phyloP scores from a whole-genome alignment of 2,113 vertebrate genomes.

The Paraplagusia blochii region DNA sequence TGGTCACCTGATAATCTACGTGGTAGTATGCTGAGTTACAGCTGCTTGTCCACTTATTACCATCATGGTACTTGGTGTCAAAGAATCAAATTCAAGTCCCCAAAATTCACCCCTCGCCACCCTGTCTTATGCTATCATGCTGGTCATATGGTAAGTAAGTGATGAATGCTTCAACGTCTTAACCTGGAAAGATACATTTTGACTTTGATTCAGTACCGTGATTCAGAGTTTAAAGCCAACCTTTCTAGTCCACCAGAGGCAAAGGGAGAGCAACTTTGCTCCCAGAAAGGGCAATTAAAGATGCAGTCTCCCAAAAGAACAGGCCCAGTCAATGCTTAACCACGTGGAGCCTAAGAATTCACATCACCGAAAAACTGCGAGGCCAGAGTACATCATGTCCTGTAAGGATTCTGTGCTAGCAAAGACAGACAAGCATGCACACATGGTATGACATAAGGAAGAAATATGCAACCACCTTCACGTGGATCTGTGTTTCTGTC shows the following conservation, averaged over 20 bases:
- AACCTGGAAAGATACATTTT: constrained; percentile 12
- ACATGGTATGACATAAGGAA: constrained; percentile 10
- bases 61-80: constrained; percentile 46
- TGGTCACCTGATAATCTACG: constrained; percentile 51
- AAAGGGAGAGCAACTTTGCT: constrained; percentile 35
- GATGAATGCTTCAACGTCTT: constrained; percentile 33
- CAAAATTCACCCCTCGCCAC: constrained; percentile 46
- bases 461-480: constrained; percentile 25
- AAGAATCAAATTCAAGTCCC: constrained; percentile 20
- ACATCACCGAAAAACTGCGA: too few relatives aligned
- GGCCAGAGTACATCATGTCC: too few relatives aligned
- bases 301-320: constrained; percentile 56
- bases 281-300: constrained; percentile 53
- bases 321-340: constrained; percentile 2
- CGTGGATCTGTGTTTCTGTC: too few relatives aligned
- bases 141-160: constrained; percentile 64
- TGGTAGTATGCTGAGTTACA: constrained; percentile 13
- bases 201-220: constrained; percentile 48
- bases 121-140: constrained; percentile 48
- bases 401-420: constrained; percentile 10
- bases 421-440: constrained; percentile 13
- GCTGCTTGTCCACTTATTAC: constrained; percentile 13
- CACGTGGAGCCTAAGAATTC: not conserved
- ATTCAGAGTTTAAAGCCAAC: constrained; percentile 33
- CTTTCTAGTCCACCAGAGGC: constrained; percentile 34